Percentiles rank a stretch among this genome's conserved stretches.
Evolutionary conservation across 2,888 invertebrate species (phyloP).

Genomic region (Notocelia uddmanniana): DNA sequence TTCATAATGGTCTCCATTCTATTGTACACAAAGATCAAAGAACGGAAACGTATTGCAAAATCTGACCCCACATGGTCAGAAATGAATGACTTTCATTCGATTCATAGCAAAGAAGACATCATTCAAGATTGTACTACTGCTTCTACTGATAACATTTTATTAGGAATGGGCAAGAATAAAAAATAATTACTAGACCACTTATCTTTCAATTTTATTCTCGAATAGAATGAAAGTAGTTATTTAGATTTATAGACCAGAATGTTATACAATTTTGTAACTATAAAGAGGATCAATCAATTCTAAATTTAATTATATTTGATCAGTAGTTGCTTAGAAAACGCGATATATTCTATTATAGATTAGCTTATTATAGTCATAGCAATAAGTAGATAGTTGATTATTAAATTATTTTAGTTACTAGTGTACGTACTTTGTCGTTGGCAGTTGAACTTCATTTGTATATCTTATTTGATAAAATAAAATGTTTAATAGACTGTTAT

Average conservation of each 20-base stretch:
- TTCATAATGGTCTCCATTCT: constrained; percentile 80
- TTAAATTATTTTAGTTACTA: constrained; percentile 39
- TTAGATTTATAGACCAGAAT: constrained; percentile 35
- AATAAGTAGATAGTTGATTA: constrained; percentile 41
- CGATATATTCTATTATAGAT: constrained; percentile 36
- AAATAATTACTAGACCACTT: constrained; percentile 57
- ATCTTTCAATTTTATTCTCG: constrained; percentile 13
- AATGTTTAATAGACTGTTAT: constrained; percentile 46
- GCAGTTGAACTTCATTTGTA: constrained; percentile 30
- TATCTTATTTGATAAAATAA: constrained; percentile 33
- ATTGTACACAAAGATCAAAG: constrained; percentile 80
- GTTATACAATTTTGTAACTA: constrained; percentile 40
- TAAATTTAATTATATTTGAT: constrained; percentile 39
- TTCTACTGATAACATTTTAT: constrained; percentile 81
- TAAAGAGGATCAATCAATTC: constrained; percentile 44
- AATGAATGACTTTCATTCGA: constrained; percentile 81
- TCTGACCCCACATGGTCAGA: constrained; percentile 80
- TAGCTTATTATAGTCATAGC: constrained; percentile 32
- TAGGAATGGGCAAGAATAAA: constrained; percentile 76
- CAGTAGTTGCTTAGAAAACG: constrained; percentile 41
- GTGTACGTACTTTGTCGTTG: constrained; percentile 33
- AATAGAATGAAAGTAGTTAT: constrained; percentile 32
- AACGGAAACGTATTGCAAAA: constrained; percentile 79
- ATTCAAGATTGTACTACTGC: constrained; percentile 77
- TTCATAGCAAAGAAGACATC: constrained; percentile 80